These are phyloP conservation scores for Cyprinella venusta DNA, from an alignment of 2,797 vertebrate species.

Conservation along the genomic window DNA sequence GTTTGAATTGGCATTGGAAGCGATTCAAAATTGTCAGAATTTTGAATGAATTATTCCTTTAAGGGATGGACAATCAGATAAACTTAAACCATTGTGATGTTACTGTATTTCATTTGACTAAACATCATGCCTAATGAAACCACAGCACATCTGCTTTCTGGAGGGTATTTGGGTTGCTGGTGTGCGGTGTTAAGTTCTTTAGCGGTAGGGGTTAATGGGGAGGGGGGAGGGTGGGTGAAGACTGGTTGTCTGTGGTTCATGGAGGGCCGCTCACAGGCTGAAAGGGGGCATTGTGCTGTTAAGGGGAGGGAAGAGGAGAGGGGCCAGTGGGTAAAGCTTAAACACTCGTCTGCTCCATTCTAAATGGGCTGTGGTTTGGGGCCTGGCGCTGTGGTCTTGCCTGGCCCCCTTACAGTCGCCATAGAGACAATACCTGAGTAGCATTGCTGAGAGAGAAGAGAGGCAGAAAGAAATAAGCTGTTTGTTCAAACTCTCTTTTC, in stretches of 20 bases:
- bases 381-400: conserved; percentile 71
- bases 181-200: conserved; percentile 80
- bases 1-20: background rate
- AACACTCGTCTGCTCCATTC: conserved; percentile 68
- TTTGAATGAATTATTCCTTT: background rate
- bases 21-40: background rate
- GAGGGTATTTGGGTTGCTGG: conserved; percentile 50
- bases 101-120: conserved; percentile 13
- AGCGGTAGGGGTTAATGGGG: conserved; percentile 78
- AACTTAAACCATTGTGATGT: conserved; percentile 10
- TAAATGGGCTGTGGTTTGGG: conserved; percentile 70
- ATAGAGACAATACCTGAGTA: conserved; percentile 56
- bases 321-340: conserved; percentile 68
- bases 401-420: conserved; percentile 40
- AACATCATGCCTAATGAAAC: background rate
- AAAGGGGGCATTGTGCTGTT: conserved; percentile 78
- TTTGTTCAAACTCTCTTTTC: conserved; percentile 42
- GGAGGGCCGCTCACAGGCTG: conserved; percentile 77
- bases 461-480: conserved; percentile 16
- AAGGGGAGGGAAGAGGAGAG: conserved; percentile 66
- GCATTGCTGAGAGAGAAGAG: conserved; percentile 52
- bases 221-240: conserved; percentile 60
- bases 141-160: background rate
- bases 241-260: conserved; percentile 78
- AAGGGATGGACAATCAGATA: background rate